Conservation (phyloP, 2,113 vertebrate genomes). For the Cynocephalus volans region DNA sequence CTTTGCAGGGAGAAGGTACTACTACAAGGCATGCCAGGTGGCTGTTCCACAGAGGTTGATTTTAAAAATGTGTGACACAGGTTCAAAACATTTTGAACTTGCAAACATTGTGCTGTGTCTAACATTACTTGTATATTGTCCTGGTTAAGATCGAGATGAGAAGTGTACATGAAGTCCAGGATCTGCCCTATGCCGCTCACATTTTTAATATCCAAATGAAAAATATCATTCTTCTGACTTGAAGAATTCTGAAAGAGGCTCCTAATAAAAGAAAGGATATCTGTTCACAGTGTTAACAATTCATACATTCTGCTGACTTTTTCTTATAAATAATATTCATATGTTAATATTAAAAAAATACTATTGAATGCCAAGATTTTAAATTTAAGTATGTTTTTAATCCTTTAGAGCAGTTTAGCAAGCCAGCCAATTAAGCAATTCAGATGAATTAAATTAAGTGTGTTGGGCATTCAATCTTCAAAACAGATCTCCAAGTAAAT, state of each 20-base stretch:
- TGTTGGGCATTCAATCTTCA: not conserved
- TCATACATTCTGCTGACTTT: not conserved
- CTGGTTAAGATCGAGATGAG: constrained; percentile 96
- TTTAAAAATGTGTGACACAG: constrained; percentile 96
- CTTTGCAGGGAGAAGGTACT: constrained; percentile 88
- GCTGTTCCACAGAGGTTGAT: constrained; percentile 87
- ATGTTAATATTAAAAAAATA: not conserved
- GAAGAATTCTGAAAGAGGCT: constrained; percentile 97
- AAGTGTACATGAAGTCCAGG: constrained; percentile 99
- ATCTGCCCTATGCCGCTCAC: constrained; percentile 98
- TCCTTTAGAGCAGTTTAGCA: not conserved
- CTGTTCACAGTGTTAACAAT: constrained; percentile 37
- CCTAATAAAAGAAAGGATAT: constrained; percentile 88
- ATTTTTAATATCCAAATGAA: constrained; percentile 96
- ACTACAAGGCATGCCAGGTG: constrained; percentile 76
- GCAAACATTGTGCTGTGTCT: constrained; percentile 95
- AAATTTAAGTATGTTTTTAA: not conserved
- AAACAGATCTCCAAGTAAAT: not conserved
- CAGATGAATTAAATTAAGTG: not conserved
- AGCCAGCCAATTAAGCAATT: not conserved
- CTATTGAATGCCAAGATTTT: not conserved
- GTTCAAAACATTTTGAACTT: constrained; percentile 95
- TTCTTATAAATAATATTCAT: not conserved
- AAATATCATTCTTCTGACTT: constrained; percentile 96
- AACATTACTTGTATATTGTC: constrained; percentile 96